phyloP scores from a whole-genome alignment of 1,140 invertebrate species.

The Mycetomoellerius zeteki region DNA sequence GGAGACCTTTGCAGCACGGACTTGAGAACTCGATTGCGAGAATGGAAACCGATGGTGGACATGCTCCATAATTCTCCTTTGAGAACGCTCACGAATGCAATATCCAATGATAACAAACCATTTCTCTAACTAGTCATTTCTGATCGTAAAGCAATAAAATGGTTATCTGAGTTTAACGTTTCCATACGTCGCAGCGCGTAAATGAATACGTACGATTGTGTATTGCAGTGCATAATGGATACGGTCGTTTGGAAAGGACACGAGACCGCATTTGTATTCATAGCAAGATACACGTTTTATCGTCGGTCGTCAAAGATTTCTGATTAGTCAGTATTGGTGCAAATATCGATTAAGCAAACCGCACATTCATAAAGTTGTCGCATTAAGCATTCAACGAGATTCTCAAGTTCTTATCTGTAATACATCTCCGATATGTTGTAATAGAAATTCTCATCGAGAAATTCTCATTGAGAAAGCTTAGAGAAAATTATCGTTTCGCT shows the following conservation, averaged over 20 bases:
- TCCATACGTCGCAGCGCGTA: background rate
- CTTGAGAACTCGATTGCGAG: conserved; percentile 34
- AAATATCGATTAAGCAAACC: conserved; percentile 12
- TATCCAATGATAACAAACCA: conserved; percentile 27
- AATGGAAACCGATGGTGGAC: background rate
- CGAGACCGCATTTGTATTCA: background rate
- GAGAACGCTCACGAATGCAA: conserved; percentile 9
- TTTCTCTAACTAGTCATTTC: background rate
- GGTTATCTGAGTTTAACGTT: conserved; percentile 34
- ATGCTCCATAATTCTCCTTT: background rate
- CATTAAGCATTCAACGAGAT: background rate
- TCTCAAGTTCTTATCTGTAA: background rate
- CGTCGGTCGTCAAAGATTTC: background rate
- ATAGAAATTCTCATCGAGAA: background rate
- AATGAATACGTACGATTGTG: background rate
- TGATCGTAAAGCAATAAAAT: background rate
- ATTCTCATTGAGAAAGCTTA: background rate
- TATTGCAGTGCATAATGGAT: conserved; percentile 17
- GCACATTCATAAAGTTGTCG: background rate
- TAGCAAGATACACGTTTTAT: background rate
- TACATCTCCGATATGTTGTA: background rate
- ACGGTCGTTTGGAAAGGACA: conserved; percentile 17
- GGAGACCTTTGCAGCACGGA: background rate
- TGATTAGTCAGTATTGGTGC: background rate
- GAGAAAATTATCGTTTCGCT: background rate